Evolutionary conservation across 2,113 vertebrate genomes (phyloP), one percentile per base, ranked within the genome.

Genomic region (Seriola aureovittata): DNA sequence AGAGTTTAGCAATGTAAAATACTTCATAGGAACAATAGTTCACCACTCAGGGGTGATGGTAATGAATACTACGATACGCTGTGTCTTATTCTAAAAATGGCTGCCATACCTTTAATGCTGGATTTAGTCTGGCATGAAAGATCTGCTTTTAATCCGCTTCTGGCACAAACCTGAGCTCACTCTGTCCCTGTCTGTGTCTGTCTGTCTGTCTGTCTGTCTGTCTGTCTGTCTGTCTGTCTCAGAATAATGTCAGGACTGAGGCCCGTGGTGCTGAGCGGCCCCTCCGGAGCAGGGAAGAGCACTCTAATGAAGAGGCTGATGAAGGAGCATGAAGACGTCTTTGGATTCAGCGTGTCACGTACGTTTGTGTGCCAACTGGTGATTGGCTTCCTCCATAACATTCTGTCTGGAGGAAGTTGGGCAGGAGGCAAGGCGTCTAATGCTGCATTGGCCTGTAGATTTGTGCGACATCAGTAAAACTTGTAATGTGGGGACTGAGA

Each of bases 291-390:
- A 0, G 98, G 98, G 42, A 99, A 99, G 88, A 99, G 98, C 95
- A 99, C 98, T 2, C 93, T 99, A 78, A 87, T 99, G 75, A 99
- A 98, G 94, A 97, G 86, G 57, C 82, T 99, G 75, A 78, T 99
- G 72, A 95, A 96, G 63, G 97, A 99, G 4, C 96, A 97, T 0
- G 94, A 96, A 60, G 96, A 95, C 9, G 16, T 99, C 85, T 99
- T 99, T 0, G 98, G 98, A 85, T 98, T 99, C 96, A 99, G 98
- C 0, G 97, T 99, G 75, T 99, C 98, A 83, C 98, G 98, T 99
- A 95, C 89, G 98, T 96, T 80, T 55, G 13, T 59, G 38, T 48
- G 54, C 67, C 55, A 57, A 9, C 8, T 9, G 29, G 19, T 23
- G 42, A 63, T 52, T n/a, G 8, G 60, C 50, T 59, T 54, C 75